Evolutionary conservation across 2,797 vertebrate genomes (phyloP), one percentile per base, ranked within the genome.

Genomic region (Acanthopagrus latus): DNA sequence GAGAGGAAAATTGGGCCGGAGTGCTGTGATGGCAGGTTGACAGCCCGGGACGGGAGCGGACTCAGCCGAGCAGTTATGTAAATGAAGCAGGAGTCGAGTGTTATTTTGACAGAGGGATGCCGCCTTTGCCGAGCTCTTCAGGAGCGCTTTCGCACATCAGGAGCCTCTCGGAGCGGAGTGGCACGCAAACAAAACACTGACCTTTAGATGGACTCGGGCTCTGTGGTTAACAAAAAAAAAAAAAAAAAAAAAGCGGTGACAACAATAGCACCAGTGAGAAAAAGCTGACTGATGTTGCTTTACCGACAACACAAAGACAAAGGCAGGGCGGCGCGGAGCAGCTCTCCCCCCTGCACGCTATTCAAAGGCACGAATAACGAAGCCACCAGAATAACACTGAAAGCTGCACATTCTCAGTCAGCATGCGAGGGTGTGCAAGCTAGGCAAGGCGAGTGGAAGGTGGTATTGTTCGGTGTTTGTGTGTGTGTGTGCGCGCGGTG

Each of bases 241-340:
- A 88, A 88, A 78, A 88, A 88, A 2, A 27, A 27, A 27, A 27
- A 3, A 27, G 27, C 60, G 50, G 81, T 57, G 74, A 80, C 70
- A 82, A 88, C 88, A 91, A 91, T 69, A 55, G 86, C 56, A 43
- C 21, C 17, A 46, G 59, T 69, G 82, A 81, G 77, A 91, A 91
- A 91, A 83, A 89, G 90, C 94, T 90, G 91, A 93, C 88, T 78
- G 74, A 82, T 21, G 62, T 84, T 87, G 80, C 83, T 88, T 84
- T 64, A 76, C 67, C 82, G 80, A 81, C 82, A 88, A 81, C 85
- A 86, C 69, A 68, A 64, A 58, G 81, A 87, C 88, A 91, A 91
- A 86, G 64, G 78, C 84, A 38, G 68, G 57, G 48, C 33, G 78
- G 80, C 3, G 33, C 74, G 57, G 7, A 55, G 52, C 73, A 47